Evolutionary conservation across 2,113 vertebrate genomes (phyloP).

Genomic region (Festucalex cinctus): DNA sequence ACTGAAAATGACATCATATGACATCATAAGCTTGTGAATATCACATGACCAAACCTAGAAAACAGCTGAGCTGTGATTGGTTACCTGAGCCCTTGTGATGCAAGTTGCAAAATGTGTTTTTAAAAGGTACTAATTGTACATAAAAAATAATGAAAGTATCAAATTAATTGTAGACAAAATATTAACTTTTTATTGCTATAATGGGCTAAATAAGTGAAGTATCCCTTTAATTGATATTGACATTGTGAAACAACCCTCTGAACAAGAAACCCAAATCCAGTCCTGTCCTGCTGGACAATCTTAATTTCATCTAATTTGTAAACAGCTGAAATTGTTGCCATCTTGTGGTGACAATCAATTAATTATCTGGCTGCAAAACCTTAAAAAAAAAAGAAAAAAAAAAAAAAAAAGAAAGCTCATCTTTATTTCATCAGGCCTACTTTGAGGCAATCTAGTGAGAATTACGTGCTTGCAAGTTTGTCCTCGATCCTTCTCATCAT

Average conservation of each 20-base stretch:
- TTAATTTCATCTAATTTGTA: background rate
- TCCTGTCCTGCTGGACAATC: background rate
- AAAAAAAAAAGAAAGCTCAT: background rate
- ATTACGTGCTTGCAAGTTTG: constrained; percentile 8
- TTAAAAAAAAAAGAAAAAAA: constrained; percentile 6
- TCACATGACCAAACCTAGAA: no score
- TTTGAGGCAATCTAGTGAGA: constrained; percentile 4
- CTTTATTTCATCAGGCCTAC: constrained; percentile 5
- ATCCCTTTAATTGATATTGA: no score
- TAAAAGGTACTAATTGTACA: no score
- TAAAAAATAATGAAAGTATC: no score
- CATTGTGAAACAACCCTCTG: background rate
- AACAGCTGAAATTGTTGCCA: background rate
- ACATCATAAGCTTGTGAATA: no score
- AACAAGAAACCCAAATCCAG: background rate
- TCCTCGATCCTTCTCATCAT: constrained; percentile 4
- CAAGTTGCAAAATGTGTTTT: no score
- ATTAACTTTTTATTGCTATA: no score
- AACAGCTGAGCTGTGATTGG: no score
- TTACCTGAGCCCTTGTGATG: no score
- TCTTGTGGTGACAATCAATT: background rate
- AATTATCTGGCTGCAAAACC: constrained; percentile 1
- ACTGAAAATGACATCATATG: no score
- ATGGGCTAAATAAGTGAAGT: no score
- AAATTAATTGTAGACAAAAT: no score